Percentiles rank a stretch among this genome's conserved stretches.
Conservation (phyloP, 1,140 invertebrate genomes). For the Tetraneura akinire region DNA sequence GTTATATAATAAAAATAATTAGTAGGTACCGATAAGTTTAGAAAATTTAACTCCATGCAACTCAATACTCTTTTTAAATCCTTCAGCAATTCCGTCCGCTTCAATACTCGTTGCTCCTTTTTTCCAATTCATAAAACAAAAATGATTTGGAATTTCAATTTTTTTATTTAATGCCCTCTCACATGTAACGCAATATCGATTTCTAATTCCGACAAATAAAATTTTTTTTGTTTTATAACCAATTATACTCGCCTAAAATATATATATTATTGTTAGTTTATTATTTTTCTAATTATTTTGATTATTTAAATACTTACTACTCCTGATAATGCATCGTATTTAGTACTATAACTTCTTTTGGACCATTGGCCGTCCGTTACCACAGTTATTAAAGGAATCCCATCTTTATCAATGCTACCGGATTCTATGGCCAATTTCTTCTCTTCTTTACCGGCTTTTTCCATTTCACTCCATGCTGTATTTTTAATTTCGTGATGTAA, state of each 20-base stretch:
- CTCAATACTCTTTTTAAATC: conserved; percentile 51
- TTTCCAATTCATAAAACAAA: conserved; percentile 54
- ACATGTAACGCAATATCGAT: conserved; percentile 58
- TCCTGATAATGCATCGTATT: conserved; percentile 16
- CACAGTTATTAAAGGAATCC: not conserved
- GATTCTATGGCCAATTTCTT: not conserved
- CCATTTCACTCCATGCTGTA: not conserved
- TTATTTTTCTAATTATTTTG: too few species aligned
- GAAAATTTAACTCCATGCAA: too few species aligned
- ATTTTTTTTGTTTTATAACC: conserved; percentile 55
- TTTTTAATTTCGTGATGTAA: not conserved
- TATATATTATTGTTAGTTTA: too few species aligned
- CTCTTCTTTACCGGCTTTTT: conserved; percentile 22
- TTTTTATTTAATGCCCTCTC: conserved; percentile 2
- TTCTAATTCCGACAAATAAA: too few species aligned
- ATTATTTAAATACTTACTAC: too few species aligned
- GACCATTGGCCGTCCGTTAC: conserved; percentile 6
- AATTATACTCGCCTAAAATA: conserved; percentile 54
- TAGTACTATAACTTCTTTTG: not conserved
- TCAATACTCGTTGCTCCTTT: too few species aligned
- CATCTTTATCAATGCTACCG: conserved; percentile 14
- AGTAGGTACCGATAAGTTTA: conserved; percentile 3
- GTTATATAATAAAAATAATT: conserved; percentile 49
- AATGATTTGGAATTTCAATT: conserved; percentile 8
- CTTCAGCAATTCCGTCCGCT: conserved; percentile 55